phyloP scores from a whole-genome alignment of 92 coral and sea anemone species.

The Zoanthus sansibaricus region DNA sequence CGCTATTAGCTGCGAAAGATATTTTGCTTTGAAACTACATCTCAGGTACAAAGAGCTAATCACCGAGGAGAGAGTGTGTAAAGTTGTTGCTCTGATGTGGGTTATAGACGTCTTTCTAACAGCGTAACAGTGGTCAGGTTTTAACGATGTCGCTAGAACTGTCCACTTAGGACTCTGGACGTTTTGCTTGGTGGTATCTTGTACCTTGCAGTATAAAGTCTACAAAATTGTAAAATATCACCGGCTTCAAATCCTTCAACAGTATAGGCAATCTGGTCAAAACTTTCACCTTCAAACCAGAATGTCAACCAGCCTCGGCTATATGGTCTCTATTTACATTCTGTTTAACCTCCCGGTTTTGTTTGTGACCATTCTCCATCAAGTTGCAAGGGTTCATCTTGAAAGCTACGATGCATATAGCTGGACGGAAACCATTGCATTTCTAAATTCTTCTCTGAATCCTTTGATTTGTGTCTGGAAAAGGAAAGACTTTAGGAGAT shows the following conservation, averaged over 20 bases:
- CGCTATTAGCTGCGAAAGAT: slow-evolving; percentile 84
- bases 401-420: slow-evolving; percentile 66
- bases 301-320: slow-evolving; percentile 71
- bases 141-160: slow-evolving; percentile 65
- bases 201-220: slow-evolving; percentile 58
- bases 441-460: slow-evolving; percentile 77
- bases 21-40: slow-evolving; percentile 74
- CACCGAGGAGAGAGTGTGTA: slow-evolving; percentile 59
- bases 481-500: slow-evolving; percentile 65
- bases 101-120: slow-evolving; percentile 63
- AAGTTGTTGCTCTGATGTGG: slow-evolving; percentile 66
- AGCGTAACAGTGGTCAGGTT: slow-evolving; percentile 74
- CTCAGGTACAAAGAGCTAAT: slow-evolving; percentile 76
- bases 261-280: slow-evolving; percentile 53
- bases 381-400: slow-evolving; percentile 62
- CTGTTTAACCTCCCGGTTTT: slow-evolving; percentile 76
- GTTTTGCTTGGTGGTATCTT: slow-evolving; percentile 59
- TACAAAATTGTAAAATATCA: slow-evolving; percentile 68
- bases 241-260: slow-evolving; percentile 56
- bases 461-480: slow-evolving; percentile 85
- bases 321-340: slow-evolving; percentile 79
- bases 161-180: slow-evolving; percentile 68
- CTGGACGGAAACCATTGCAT: slow-evolving; percentile 85
- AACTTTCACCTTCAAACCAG: slow-evolving; percentile 64
- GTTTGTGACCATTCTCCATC: slow-evolving; percentile 69